Evolutionary conservation across 2,113 vertebrate species (phyloP), one percentile per base, ranked within the genome.

Genomic region (Hystrix cristata): DNA sequence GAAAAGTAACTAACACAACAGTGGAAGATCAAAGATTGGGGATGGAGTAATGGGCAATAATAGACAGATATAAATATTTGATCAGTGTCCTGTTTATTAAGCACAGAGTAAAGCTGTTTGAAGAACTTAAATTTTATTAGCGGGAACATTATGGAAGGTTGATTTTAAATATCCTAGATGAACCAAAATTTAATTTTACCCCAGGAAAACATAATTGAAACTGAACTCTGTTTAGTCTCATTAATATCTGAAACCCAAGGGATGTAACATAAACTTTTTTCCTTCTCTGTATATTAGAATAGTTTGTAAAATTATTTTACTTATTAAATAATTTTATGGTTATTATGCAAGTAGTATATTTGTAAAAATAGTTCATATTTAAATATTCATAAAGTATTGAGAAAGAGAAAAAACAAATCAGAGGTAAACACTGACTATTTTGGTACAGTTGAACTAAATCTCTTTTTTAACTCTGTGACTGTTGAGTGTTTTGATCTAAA

Each of bases 341-440:
- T 84, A 12, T 80, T 91, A n/a, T 43, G 74, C 72, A 89, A 92
- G 23, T 95, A 86, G 23, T 78, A 38, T 65, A 83, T 76, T 84
- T 91, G 92, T 11, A 92, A 91, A 23, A 72, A 72, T 43, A 43
- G 18, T 72, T 88, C 76, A 90, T 79, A 96, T 64, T 95, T 92
- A 84, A 86, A 78, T 78, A 91, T 19, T 55, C 87, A 95, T 57
- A 84, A 94, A 93, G 43, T 57, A 96, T 34, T 90, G 16, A 93
- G 69, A 74, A 84, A 93, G 34, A 65, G 27, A 65, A 79, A 74
- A 96, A 92, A 69, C 64, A 85, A 89, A 65, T 34, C 43, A 85
- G 43, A 78, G 53, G 38, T 76, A 67, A 96, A 48, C 43, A 87
- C 25, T 88, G 78, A 84, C 84, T n/a, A 74, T 90, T 78, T 78